phyloP scores from a whole-genome alignment of 1,140 invertebrate species.

The Drosophila seguyi region DNA sequence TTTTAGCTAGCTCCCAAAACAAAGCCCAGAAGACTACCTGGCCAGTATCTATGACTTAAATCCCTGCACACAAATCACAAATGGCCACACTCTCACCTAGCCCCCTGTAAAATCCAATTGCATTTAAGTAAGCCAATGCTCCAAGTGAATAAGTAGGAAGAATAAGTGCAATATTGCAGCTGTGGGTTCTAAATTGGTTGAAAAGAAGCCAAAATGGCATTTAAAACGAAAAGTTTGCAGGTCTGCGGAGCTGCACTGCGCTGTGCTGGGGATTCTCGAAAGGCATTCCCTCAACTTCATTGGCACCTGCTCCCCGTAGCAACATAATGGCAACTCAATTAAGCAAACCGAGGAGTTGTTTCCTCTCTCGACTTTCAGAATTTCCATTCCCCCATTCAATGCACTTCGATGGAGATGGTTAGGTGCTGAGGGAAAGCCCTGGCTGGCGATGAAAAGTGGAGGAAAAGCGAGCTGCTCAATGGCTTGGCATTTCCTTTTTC shows the following conservation, averaged over 20 bases:
- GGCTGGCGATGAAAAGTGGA: not conserved
- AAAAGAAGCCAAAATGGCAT: conserved; percentile 40
- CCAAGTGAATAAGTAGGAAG: conserved; percentile 26
- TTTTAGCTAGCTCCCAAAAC: not conserved
- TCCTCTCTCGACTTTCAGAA: conserved; percentile 54
- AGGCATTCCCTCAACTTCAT: conserved; percentile 25
- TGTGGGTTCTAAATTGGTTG: conserved; percentile 32
- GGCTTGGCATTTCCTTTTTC: conserved; percentile 72
- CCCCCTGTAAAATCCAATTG: conserved; percentile 19
- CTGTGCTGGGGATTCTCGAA: conserved; percentile 3
- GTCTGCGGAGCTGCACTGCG: not conserved
- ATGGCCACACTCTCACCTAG: conserved; percentile 8
- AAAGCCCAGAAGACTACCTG: not conserved
- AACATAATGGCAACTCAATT: conserved; percentile 79
- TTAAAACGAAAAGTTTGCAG: conserved; percentile 45
- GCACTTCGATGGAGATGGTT: conserved; percentile 34
- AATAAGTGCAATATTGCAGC: conserved; percentile 33
- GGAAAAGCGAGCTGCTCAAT: conserved; percentile 34
- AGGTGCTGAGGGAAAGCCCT: not conserved
- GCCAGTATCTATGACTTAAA: not conserved
- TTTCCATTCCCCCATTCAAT: conserved; percentile 67
- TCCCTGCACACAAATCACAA: conserved; percentile 6
- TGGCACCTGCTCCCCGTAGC: conserved; percentile 40
- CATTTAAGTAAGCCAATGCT: conserved; percentile 33
- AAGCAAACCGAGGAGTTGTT: conserved; percentile 72